Evolutionary conservation across 2,797 vertebrate species (phyloP), one percentile per base, ranked within the genome.

Genomic region (Lagocephalus sceleratus): DNA sequence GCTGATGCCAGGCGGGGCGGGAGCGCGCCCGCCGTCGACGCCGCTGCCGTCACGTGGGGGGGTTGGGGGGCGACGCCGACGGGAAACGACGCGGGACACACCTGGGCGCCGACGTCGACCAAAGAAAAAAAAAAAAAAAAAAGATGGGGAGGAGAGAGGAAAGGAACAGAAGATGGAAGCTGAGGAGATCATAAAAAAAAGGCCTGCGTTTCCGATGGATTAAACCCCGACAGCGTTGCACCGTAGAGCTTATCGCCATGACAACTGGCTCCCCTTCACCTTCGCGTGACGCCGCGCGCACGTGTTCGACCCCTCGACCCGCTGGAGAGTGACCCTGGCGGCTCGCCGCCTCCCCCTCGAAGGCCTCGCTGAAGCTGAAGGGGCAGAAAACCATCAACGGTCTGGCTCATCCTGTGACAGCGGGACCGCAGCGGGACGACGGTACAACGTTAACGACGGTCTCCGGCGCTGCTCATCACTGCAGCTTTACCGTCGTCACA

Each of bases 1-100:
- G 87, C 81, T 84, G 87, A 82, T 43, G 61, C 69, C 68, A 82
- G 78, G 54, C 35, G 2, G 57, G 75, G 78, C 80, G 82, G 68
- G 84, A 81, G 84, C 70, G 84, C 71, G 76, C 84, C 73, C 79
- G 79, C 26, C 50, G 48, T 21, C 29, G 57, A 51, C 35, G 47
- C 58, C 52, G 74, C 43, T 45, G 39, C 69, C 73, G 63, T 39
- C 55, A 32, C 42, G 3, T 40, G 32, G 1, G 39, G 26, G 46
- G 50, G 2, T 2, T 49, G n/a, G n/a, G n/a, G n/a, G n/a, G n/a
- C n/a, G n/a, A n/a, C n/a, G n/a, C n/a, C n/a, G n/a, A 84, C 69
- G 71, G 81, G 47, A 57, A 3, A 17, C 67, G 6, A 41, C 0
- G 23, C 51, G 66, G 81, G 74, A 83, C 78, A 86, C 87, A 83